phyloP scores from a whole-genome alignment of 1,140 invertebrate species.

The Brachionus calyciflorus region DNA sequence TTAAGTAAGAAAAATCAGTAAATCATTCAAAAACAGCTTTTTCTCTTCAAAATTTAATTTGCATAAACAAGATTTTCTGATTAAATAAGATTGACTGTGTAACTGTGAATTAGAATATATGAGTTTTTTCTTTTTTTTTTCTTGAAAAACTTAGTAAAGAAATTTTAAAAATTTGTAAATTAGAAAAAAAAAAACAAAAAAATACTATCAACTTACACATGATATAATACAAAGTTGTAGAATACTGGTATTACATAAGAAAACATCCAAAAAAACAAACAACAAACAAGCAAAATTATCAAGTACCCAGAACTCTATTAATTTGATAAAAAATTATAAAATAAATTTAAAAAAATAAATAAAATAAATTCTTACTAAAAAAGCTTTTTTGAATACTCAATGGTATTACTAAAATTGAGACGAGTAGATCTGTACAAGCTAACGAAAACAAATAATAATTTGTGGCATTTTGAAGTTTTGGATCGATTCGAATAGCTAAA shows the following conservation, averaged over 20 bases:
- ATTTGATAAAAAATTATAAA: neutral
- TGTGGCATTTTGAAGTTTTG: conserved; percentile 56
- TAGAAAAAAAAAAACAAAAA: neutral
- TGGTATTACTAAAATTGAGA: conserved; percentile 81
- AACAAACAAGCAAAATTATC: neutral
- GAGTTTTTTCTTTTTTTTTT: too few species aligned
- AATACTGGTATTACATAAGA: conserved; percentile 43
- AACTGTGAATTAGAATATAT: too few species aligned
- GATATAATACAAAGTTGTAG: conserved; percentile 37
- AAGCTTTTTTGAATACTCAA: conserved; percentile 61
- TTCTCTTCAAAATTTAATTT: too few species aligned
- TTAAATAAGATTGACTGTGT: too few species aligned
- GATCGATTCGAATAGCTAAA: conserved; percentile 56
- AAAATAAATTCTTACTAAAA: conserved; percentile 27
- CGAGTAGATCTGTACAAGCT: conserved; percentile 58
- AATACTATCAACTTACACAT: neutral
- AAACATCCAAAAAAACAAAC: conserved; percentile 44
- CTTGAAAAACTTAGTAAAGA: too few species aligned
- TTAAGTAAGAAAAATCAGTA: too few species aligned
- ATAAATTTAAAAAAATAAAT: neutral
- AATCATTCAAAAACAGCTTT: too few species aligned
- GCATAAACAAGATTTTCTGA: too few species aligned
- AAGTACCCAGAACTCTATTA: conserved; percentile 19
- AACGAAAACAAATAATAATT: conserved; percentile 59
- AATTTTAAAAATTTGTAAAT: too few species aligned